phyloP scores from a whole-genome alignment of 1,140 invertebrate genomes.

The Cydia amplana region DNA sequence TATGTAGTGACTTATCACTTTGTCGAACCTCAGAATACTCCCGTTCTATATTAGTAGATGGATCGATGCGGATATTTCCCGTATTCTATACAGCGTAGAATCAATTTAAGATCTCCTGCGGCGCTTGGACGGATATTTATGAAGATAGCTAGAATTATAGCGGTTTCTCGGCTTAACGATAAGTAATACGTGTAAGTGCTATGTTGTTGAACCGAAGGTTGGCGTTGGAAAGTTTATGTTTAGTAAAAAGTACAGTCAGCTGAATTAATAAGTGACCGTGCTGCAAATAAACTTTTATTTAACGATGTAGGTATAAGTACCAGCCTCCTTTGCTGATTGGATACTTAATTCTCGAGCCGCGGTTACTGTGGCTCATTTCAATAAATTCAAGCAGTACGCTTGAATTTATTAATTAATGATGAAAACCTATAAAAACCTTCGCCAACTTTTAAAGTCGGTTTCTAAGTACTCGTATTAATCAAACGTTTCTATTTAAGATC shows the following conservation, averaged over 20 bases:
- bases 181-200: conserved; percentile 28
- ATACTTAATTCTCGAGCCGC: too few relatives aligned
- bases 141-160: conserved; percentile 65
- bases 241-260: neutral
- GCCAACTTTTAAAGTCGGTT: neutral
- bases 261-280: too few relatives aligned
- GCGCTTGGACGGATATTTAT: conserved; percentile 70
- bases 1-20: neutral
- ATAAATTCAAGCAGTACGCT: too few relatives aligned
- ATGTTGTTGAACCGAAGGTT: neutral
- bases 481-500: neutral
- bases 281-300: too few relatives aligned
- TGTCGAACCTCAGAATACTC: neutral
- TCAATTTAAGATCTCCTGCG: conserved; percentile 70
- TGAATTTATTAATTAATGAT: too few relatives aligned
- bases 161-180: conserved; percentile 41
- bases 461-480: neutral
- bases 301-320: too few relatives aligned
- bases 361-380: too few relatives aligned
- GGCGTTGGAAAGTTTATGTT: neutral
- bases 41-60: conserved; percentile 29
- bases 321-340: too few relatives aligned
- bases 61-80: conserved; percentile 52
- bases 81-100: conserved; percentile 70
- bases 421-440: neutral